phyloP scores from a whole-genome alignment of 1,140 invertebrate genomes.

The Cydia pomonella region DNA sequence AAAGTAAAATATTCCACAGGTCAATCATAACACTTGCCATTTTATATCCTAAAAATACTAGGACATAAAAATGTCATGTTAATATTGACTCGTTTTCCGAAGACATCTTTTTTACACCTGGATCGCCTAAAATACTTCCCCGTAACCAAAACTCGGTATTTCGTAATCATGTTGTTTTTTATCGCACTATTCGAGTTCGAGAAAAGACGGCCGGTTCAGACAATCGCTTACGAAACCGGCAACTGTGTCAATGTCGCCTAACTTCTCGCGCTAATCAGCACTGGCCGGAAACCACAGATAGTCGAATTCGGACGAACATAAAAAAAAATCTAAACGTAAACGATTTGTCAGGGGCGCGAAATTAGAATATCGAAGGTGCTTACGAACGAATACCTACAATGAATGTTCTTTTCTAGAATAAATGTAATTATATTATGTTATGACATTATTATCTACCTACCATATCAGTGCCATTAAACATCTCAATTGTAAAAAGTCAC shows the following conservation, averaged over 20 bases:
- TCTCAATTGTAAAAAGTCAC: conserved; percentile 1
- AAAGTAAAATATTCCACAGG: background rate
- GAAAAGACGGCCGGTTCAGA: conserved; percentile 15
- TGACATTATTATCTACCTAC: conserved; percentile 5
- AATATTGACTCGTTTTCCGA: background rate
- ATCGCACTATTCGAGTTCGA: conserved; percentile 27
- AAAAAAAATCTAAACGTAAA: conserved; percentile 7
- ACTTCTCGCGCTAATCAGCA: conserved; percentile 25
- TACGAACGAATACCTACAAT: background rate
- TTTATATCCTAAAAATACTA: background rate
- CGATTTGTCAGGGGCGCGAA: background rate
- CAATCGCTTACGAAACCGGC: conserved; percentile 30
- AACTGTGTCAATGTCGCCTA: conserved; percentile 32
- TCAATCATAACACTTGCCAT: background rate
- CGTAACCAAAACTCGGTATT: background rate
- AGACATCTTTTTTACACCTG: background rate
- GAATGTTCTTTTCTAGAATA: background rate
- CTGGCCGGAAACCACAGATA: conserved; percentile 30
- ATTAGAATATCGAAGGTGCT: background rate
- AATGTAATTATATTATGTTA: background rate
- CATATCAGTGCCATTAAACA: background rate
- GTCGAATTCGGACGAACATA: conserved; percentile 11
- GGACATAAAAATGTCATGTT: background rate
- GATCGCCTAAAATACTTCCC: background rate
- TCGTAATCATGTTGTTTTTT: conserved; percentile 11